Evolutionary conservation across 2,113 vertebrate species (phyloP).

Genomic region (Gobius niger): DNA sequence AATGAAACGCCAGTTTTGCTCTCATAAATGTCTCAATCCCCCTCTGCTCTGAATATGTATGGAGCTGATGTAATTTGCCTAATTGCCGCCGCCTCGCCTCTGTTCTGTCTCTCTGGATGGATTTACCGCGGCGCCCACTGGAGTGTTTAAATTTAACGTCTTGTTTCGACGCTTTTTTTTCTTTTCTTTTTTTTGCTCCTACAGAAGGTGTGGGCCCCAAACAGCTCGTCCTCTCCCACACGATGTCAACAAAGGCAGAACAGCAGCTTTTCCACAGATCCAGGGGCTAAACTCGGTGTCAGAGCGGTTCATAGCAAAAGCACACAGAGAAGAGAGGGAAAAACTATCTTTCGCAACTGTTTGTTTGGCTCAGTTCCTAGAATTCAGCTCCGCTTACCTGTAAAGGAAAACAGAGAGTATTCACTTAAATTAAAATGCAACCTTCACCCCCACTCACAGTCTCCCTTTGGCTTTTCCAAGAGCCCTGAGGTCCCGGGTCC

Average conservation of each 20-base stretch:
- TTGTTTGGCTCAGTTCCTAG: constrained; percentile 1
- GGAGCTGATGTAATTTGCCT: constrained; percentile 4
- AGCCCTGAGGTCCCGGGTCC: too few relatives aligned
- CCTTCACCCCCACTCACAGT: too few relatives aligned
- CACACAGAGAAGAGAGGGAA: too few relatives aligned
- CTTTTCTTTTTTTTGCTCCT: neutral
- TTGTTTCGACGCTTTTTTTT: neutral
- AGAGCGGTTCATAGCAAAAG: neutral
- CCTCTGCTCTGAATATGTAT: neutral
- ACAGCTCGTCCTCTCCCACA: constrained; percentile 4
- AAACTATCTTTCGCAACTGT: neutral
- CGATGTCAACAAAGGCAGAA: constrained; percentile 1
- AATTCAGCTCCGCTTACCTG: neutral
- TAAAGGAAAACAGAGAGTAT: neutral
- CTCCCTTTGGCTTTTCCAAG: too few relatives aligned
- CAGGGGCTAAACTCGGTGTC: constrained; percentile 1
- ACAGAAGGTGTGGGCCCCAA: neutral
- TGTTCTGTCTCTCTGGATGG: neutral
- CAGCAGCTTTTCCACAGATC: constrained; percentile 7
- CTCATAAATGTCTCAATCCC: neutral
- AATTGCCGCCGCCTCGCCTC: constrained; percentile 1
- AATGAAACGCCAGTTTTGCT: neutral
- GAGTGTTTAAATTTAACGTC: constrained; percentile 14
- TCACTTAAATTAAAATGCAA: neutral
- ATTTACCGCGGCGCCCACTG: constrained; percentile 9